Evolutionary conservation across 2,113 vertebrate species (phyloP).

Genomic region (Sprattus sprattus): DNA sequence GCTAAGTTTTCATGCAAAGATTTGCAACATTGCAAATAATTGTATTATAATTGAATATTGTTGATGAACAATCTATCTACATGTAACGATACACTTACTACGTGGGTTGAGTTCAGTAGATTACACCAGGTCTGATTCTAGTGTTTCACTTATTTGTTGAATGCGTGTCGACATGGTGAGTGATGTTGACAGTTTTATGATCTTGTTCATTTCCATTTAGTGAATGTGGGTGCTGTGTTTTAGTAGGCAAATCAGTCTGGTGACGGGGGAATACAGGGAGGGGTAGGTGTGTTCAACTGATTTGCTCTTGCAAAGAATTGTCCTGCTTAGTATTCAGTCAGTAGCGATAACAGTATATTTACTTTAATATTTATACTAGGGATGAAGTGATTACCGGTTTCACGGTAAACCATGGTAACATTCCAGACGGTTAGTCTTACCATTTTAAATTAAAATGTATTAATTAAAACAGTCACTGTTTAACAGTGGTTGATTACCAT

Average conservation of each 20-base stretch:
- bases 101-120: background rate
- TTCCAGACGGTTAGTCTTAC: too few relatives aligned
- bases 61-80: too few relatives aligned
- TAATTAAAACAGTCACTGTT: too few relatives aligned
- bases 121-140: background rate
- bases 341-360: background rate
- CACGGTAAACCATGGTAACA: too few relatives aligned
- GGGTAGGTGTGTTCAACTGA: background rate
- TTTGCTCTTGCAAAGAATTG: too few relatives aligned
- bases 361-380: too few relatives aligned
- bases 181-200: background rate
- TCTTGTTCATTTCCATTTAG: background rate
- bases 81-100: background rate
- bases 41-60: too few relatives aligned
- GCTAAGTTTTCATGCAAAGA: conserved; percentile 12
- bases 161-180: background rate
- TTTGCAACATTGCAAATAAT: too few relatives aligned
- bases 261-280: background rate
- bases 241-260: background rate
- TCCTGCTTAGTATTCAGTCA: background rate
- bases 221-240: background rate
- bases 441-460: too few relatives aligned
- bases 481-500: too few relatives aligned
- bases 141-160: background rate
- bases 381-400: too few relatives aligned